Conservation (phyloP, 2,113 vertebrate species). For the Ciconia maguari region DNA sequence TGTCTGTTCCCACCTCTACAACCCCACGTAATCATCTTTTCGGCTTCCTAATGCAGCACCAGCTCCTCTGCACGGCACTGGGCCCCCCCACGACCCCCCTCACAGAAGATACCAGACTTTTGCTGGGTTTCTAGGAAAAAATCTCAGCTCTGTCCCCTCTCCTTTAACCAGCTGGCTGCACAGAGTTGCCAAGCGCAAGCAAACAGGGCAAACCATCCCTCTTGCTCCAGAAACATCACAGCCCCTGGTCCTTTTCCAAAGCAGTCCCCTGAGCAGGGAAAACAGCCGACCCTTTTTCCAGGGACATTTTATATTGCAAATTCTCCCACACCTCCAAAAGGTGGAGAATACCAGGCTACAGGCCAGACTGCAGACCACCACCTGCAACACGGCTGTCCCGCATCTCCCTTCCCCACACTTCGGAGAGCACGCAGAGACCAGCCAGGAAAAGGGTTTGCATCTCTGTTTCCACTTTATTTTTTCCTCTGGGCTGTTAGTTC, state of each 20-base stretch:
- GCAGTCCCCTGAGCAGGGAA: neutral
- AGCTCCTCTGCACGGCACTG: neutral
- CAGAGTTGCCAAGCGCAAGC: neutral
- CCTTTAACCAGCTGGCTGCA: neutral
- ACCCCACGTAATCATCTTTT: neutral
- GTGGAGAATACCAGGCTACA: neutral
- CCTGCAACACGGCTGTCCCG: neutral
- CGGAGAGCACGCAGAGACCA: no score
- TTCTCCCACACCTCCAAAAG: neutral
- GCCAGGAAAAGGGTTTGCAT: neutral
- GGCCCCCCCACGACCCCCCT: rapidly evolving
- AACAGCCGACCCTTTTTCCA: neutral
- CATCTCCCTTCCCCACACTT: neutral
- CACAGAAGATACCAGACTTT: neutral
- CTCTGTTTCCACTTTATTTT: neutral
- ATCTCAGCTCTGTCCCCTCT: neutral
- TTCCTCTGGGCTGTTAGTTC: neutral
- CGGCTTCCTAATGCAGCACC: neutral
- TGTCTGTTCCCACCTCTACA: neutral
- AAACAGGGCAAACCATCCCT: neutral
- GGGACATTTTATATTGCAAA: rapidly evolving
- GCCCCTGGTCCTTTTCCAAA: neutral
- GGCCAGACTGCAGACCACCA: neutral
- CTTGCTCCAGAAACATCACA: neutral
- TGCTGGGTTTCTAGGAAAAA: neutral